A percentile compares a stretch with the other conserved stretches of the same genome.
phyloP scores from a whole-genome alignment of 2,113 vertebrate species.

The Tautogolabrus adspersus region DNA sequence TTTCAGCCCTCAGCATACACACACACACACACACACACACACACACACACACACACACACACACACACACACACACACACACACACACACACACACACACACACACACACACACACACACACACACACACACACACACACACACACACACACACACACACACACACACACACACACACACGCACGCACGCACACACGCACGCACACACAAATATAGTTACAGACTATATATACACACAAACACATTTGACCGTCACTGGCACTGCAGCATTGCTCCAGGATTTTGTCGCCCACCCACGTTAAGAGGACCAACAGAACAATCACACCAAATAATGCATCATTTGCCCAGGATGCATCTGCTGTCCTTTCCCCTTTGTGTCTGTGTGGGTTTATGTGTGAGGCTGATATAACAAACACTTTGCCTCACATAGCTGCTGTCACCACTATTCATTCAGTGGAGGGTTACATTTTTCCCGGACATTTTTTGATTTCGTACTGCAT shows the following conservation, averaged over 20 bases:
- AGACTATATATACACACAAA: conserved; percentile 6
- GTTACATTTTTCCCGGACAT: conserved; percentile 4
- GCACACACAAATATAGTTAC: not conserved
- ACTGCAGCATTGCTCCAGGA: conserved; percentile 25
- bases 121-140: conserved; percentile 3
- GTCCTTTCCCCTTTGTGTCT: conserved; percentile 28
- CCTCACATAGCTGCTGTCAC: conserved; percentile 7
- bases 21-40: not conserved
- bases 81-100: conserved; percentile 24
- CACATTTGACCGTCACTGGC: conserved; percentile 26
- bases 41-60: conserved; percentile 5
- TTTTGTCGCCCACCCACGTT: conserved; percentile 42
- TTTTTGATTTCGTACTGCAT: not conserved
- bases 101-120: conserved; percentile 27
- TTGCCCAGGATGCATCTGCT: conserved; percentile 62
- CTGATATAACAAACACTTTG: conserved; percentile 31
- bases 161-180: conserved; percentile 1
- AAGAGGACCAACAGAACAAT: conserved; percentile 53
- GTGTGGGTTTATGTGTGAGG: conserved; percentile 39
- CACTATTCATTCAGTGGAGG: conserved; percentile 7
- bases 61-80: conserved; percentile 27
- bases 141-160: conserved; percentile 3
- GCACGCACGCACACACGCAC: not conserved
- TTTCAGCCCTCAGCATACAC: conserved; percentile 38
- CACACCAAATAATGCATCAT: conserved; percentile 47